Conservation (phyloP, 2,113 vertebrate species). For the Bubalus kerabau region DNA sequence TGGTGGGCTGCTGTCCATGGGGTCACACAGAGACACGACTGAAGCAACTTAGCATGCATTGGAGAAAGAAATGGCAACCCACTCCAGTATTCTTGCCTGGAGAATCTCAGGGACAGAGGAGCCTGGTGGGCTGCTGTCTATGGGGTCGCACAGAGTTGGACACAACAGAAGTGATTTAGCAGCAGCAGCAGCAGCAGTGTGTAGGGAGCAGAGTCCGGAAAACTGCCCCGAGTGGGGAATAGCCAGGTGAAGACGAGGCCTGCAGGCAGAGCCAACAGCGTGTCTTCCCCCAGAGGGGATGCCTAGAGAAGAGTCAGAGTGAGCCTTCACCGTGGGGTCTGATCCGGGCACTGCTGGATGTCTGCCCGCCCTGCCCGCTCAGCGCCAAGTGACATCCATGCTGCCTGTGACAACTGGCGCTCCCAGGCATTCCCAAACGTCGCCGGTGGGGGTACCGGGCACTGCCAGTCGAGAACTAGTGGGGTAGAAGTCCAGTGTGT, state of each 20-base stretch:
- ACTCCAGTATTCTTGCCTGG: background rate
- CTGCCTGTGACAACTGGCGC: background rate
- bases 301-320: accelerated
- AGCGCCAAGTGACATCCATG: background rate
- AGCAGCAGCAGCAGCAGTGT: background rate
- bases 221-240: background rate
- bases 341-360: accelerated
- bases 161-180: background rate
- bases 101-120: background rate
- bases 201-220: background rate
- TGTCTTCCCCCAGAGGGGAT: background rate
- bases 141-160: background rate
- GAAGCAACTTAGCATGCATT: background rate
- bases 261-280: background rate
- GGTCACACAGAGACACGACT: background rate
- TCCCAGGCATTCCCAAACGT: background rate
- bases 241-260: background rate
- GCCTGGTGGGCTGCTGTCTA: background rate
- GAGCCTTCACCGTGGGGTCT: background rate
- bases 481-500: accelerated
- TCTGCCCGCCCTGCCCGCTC: background rate
- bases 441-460: background rate
- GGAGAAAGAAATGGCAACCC: background rate
- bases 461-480: background rate
- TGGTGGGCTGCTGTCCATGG: background rate